These are phyloP conservation scores for Gonocerus acuteangulatus DNA, from an alignment of 2,888 invertebrate species.

Conservation along the genomic window DNA sequence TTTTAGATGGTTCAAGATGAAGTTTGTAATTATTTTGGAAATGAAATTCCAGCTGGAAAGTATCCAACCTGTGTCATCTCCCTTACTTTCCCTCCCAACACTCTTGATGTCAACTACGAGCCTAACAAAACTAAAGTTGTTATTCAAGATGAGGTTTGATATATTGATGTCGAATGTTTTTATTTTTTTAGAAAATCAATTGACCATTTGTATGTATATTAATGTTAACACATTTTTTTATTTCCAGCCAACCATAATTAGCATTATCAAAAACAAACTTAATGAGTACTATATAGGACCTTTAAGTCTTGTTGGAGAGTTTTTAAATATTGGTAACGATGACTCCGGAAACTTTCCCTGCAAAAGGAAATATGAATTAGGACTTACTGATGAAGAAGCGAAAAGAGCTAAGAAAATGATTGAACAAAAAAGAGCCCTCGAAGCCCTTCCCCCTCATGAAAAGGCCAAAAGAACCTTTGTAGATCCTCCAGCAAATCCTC, in stretches of 20 bases:
- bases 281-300: slow-evolving; percentile 8
- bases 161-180: neutral
- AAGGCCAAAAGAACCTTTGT: too few relatives aligned
- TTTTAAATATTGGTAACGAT: neutral
- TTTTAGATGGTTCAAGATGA: slow-evolving; percentile 47
- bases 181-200: neutral
- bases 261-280: slow-evolving; percentile 10
- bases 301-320: neutral
- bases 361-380: slow-evolving; percentile 6
- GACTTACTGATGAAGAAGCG: neutral
- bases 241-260: too few relatives aligned
- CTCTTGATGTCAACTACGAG: slow-evolving; percentile 53
- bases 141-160: slow-evolving; percentile 44
- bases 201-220: too few relatives aligned
- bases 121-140: slow-evolving; percentile 53
- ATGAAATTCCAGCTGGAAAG: slow-evolving; percentile 42
- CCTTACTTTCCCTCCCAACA: slow-evolving; percentile 44
- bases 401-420: too few relatives aligned
- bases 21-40: slow-evolving; percentile 43
- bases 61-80: slow-evolving; percentile 47
- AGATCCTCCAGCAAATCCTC: too few relatives aligned
- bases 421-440: too few relatives aligned
- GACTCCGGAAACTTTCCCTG: neutral
- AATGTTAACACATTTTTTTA: too few relatives aligned
- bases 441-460: too few relatives aligned